A percentile compares a stretch with the other conserved stretches of the same genome.
These are phyloP conservation scores for Corbicula japonica DNA, from an alignment of 2,888 invertebrate genomes.

Conservation along the genomic window DNA sequence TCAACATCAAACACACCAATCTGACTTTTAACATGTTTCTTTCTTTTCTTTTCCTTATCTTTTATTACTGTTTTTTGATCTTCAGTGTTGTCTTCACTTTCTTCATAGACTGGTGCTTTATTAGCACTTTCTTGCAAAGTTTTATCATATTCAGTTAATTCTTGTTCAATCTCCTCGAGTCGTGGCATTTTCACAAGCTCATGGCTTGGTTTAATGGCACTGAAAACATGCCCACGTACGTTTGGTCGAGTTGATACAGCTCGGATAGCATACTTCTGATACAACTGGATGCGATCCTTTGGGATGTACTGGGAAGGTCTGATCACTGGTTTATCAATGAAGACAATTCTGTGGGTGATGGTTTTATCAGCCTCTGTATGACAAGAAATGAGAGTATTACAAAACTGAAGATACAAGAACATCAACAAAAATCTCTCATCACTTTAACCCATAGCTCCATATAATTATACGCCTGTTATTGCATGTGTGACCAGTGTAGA, in stretches of 20 bases:
- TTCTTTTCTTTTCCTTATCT: slow-evolving; percentile 14
- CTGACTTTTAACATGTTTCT: slow-evolving; percentile 16
- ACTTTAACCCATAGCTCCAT: too few species aligned
- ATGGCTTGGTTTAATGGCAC: slow-evolving; percentile 47
- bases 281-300: slow-evolving; percentile 72
- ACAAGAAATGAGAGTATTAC: slow-evolving; percentile 10
- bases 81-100: neutral
- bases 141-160: slow-evolving; percentile 28
- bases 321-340: slow-evolving; percentile 77
- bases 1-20: slow-evolving; percentile 66
- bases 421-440: too few species aligned
- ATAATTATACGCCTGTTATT: too few species aligned
- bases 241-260: slow-evolving; percentile 56
- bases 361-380: slow-evolving; percentile 67
- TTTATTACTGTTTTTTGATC: slow-evolving; percentile 20
- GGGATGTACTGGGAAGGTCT: slow-evolving; percentile 49
- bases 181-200: slow-evolving; percentile 11
- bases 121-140: slow-evolving; percentile 12
- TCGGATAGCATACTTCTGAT: slow-evolving; percentile 75
- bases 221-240: slow-evolving; percentile 58
- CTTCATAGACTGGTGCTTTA: neutral
- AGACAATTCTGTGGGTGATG: slow-evolving; percentile 72
- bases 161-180: slow-evolving; percentile 29
- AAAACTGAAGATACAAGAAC: too few species aligned
- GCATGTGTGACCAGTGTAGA: too few species aligned